Evolutionary conservation across 2,888 invertebrate species (phyloP), one percentile per base, ranked within the genome.

Genomic region (Meiosimyza decipiens): DNA sequence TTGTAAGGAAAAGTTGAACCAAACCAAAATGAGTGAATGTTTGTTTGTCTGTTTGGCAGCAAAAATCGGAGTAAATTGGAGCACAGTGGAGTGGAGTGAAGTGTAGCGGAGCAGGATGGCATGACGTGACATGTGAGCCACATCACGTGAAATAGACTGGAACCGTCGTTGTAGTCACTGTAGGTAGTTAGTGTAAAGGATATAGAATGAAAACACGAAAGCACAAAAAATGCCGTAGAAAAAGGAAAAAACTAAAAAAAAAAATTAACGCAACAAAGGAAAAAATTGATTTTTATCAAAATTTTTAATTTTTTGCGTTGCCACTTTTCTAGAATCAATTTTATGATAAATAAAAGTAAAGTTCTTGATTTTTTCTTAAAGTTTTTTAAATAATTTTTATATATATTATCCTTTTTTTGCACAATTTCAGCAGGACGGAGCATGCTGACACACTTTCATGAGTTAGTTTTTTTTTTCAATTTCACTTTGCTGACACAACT

Each of bases 401-500:
- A 18, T 12, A n/a, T 15, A 28, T n/a, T 6, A 57, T 22, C 40
- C 11, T 18, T 18, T 55, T n/a, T 5, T 33, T 55, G 55, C 40
- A 18, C 50, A 9, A 13, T 67, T 57, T 67, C 49, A 33, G 15
- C 22, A 57, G 15, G 13, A 47, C 5, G 18, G 47, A 18, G 18
- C 67, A 49, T 16, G 33, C 33, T 69, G 68, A 69, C 68, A 69
- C 68, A 69, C 68, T 54, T 69, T 69, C 11, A 1, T 16, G 63
- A 47, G 16, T 40, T n/a, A n/a, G n/a, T 47, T 9, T 69, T 60
- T 49, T 62, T 65, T 65, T 71, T 68, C 70, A 77, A 71, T 76
- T 73, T 78, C 18, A 40, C 40, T 73, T 72, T 47, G 73, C 72
- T 71, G 73, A 75, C 65, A 71, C 15, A n/a, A n/a, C 40, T 55